Evolutionary conservation across 2,113 vertebrate species (phyloP).

Genomic region (Sander vitreus): DNA sequence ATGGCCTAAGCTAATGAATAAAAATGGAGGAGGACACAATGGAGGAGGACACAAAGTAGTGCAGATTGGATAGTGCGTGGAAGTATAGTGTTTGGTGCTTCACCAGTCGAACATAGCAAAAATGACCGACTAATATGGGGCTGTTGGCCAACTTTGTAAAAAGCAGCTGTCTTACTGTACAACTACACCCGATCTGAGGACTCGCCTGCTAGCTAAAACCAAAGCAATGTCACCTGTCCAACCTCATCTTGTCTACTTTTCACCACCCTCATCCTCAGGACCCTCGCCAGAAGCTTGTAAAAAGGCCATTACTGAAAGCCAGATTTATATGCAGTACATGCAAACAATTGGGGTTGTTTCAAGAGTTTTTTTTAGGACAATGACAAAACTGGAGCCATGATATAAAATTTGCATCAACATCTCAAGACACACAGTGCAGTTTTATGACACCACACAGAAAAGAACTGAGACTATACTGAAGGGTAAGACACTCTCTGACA

Average conservation of each 20-base stretch:
- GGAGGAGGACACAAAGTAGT: not conserved
- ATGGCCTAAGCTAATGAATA: not conserved
- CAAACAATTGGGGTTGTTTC: not conserved
- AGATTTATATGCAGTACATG: not conserved
- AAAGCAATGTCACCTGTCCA: not conserved
- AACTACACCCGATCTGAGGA: no score
- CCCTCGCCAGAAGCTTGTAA: not conserved
- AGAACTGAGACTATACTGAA: not conserved
- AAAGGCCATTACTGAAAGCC: not conserved
- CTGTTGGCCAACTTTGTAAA: no score
- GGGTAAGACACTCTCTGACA: not conserved
- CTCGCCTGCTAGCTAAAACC: no score
- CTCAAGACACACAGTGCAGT: not conserved
- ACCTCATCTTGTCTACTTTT: not conserved
- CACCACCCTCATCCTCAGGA: not conserved
- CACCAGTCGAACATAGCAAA: not conserved
- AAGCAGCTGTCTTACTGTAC: not conserved
- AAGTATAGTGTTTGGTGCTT: not conserved
- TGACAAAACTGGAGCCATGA: not conserved
- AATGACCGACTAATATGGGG: not conserved
- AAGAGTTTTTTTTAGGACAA: not conserved
- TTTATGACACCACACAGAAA: not conserved
- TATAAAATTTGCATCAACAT: not conserved
- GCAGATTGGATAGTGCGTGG: not conserved
- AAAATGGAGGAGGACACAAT: not conserved